Conservation (phyloP, 1,140 invertebrate species). For the Thalassaphorura encarpata region DNA sequence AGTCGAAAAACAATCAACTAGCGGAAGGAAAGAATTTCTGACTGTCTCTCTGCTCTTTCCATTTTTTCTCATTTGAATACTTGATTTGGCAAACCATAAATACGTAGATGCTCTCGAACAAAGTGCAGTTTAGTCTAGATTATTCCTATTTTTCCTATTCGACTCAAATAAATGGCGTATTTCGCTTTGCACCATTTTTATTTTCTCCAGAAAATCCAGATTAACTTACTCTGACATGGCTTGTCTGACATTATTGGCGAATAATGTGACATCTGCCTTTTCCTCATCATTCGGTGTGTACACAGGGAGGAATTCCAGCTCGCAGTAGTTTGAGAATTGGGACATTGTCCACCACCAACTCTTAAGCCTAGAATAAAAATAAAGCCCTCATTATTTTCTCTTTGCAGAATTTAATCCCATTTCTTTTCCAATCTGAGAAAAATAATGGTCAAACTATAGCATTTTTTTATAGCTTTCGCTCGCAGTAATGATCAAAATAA, state of each 20-base stretch:
- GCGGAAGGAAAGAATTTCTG: too few relatives aligned
- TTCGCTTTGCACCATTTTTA: neutral
- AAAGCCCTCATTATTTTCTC: too few relatives aligned
- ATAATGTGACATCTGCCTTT: constrained; percentile 75
- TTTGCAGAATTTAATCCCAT: too few relatives aligned
- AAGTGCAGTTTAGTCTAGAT: neutral
- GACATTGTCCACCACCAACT: constrained; percentile 82
- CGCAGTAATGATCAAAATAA: neutral
- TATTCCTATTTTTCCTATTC: constrained; percentile 14
- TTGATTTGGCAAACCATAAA: too few relatives aligned
- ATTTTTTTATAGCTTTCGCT: neutral
- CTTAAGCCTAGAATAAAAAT: constrained; percentile 52
- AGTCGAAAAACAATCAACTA: too few relatives aligned
- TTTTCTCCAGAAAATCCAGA: too few relatives aligned
- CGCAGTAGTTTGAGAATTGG: constrained; percentile 77
- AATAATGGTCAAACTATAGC: neutral
- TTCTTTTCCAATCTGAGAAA: neutral
- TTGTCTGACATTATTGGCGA: constrained; percentile 77
- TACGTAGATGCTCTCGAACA: too few relatives aligned
- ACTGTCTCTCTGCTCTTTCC: too few relatives aligned
- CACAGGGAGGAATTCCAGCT: constrained; percentile 90
- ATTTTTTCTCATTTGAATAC: too few relatives aligned
- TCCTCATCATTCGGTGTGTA: constrained; percentile 80
- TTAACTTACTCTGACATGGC: constrained; percentile 78
- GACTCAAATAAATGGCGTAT: constrained; percentile 14